phyloP scores from a whole-genome alignment of 2,797 vertebrate genomes.

The Tenualosa ilisha region DNA sequence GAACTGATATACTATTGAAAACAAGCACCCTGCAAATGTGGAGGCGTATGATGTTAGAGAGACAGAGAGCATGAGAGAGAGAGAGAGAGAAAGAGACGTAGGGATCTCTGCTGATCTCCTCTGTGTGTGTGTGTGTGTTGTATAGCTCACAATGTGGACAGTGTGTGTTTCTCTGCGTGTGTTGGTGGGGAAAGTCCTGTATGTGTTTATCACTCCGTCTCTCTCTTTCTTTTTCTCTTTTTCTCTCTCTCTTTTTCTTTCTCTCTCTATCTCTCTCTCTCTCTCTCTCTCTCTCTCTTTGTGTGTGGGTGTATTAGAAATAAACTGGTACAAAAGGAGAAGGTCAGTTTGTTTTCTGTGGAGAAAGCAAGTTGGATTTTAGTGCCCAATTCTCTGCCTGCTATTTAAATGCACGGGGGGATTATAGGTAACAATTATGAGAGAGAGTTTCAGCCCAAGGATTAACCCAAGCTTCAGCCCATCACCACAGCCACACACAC shows the following conservation, averaged over 20 bases:
- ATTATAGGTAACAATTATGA: conserved; percentile 55
- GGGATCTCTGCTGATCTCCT: not conserved
- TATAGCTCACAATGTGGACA: not conserved
- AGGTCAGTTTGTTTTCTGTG: conserved; percentile 33
- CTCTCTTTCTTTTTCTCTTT: not conserved
- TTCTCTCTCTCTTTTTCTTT: not conserved
- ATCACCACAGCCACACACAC: conserved; percentile 35
- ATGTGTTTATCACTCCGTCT: not conserved
- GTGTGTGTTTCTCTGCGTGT: not conserved
- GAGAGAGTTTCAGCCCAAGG: conserved; percentile 35
- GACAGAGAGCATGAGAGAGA: not conserved
- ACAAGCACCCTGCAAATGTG: conserved; percentile 7
- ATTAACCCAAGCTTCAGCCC: conserved; percentile 43
- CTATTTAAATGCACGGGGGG: conserved; percentile 43
- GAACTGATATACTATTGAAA: conserved; percentile 9
- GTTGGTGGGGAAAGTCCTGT: not conserved
- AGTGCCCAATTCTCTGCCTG: conserved; percentile 40
- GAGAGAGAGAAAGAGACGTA: not conserved
- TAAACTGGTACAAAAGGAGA: conserved; percentile 31
- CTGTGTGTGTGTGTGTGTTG: not conserved
- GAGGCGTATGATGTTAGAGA: not conserved
- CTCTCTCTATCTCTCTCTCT: not conserved
- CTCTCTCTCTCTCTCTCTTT: not conserved
- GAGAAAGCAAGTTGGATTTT: conserved; percentile 32
- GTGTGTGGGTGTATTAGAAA: conserved; percentile 28